Evolutionary conservation across 2,888 invertebrate species (phyloP).

Genomic region (Apotomis betuletana): DNA sequence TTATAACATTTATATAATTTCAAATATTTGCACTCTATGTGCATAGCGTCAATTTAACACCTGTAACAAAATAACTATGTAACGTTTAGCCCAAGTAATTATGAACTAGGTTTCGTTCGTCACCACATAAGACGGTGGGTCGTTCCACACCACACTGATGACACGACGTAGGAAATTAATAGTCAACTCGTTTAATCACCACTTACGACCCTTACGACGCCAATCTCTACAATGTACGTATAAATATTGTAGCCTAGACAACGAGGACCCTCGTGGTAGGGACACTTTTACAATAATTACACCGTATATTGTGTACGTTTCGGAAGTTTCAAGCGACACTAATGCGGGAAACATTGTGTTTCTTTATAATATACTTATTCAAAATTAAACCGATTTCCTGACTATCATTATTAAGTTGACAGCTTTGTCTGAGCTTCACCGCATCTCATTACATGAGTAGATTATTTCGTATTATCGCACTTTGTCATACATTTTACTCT

Average conservation of each 20-base stretch:
- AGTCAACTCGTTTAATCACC: slow-evolving; percentile 45
- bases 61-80: background rate
- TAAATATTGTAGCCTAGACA: slow-evolving; percentile 20
- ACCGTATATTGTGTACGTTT: background rate
- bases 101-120: background rate
- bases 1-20: no score
- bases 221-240: slow-evolving; percentile 51
- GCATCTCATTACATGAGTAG: no score
- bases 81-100: background rate
- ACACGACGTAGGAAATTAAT: slow-evolving; percentile 39
- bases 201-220: slow-evolving; percentile 51
- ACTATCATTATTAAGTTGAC: background rate
- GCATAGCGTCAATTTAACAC: background rate
- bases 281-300: background rate
- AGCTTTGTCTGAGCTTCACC: background rate
- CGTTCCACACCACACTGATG: slow-evolving; percentile 24
- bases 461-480: no score
- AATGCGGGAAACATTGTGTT: no score
- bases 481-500: background rate
- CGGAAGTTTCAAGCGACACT: no score
- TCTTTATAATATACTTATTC: no score
- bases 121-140: background rate
- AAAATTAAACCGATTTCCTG: background rate
- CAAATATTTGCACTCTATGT: no score
- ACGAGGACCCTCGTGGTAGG: background rate